Evolutionary conservation across 2,888 invertebrate genomes (phyloP), one percentile per base, ranked within the genome.

Genomic region (Lapara coniferarum): DNA sequence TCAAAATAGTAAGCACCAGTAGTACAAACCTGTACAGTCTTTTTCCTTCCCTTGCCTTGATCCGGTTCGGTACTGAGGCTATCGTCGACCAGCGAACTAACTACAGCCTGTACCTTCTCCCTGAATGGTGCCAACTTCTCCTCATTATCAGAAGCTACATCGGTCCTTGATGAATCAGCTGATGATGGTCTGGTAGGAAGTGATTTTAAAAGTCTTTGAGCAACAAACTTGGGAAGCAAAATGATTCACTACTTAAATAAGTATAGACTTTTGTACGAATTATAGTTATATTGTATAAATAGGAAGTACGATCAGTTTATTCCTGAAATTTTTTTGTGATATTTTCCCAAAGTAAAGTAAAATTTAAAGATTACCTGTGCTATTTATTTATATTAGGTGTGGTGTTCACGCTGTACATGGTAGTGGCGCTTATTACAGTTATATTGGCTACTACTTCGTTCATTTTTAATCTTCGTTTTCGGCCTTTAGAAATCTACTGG

Each of bases 31-130:
- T 95, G 95, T 77, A 96, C 96, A 91, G 96, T 96, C 92, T 96
- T 96, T 90, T 96, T 96, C 76, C 96, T 95, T 77, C 95, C 95
- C 79, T 96, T 96, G 66, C 96, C 95, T 83, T 96, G 93, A 75
- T 94, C 96, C 2, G 96, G 96, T 74, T 96, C 95, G 1, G 95
- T 95, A 76, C 96, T 96, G 30, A 96, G 93, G 79, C 95, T 95
- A 66, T 95, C 94, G 76, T 95, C 95, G 44, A 96, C 92, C 72
- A 96, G 89, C 44, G 90, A 86, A 79, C 96, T 95, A 49, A 96
- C 86, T 68, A 95, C 95, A 53, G 94, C 91, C 72, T 95, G 92
- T 58, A 96, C 91, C 25, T 93, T 88, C 73, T 95, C 95, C 73
- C 95, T 95, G 77, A 96, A 94, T 59, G 95, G 95, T 46, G 93